Percentiles rank a stretch among this genome's conserved stretches.
phyloP scores from a whole-genome alignment of 2,888 invertebrate species.

The Luffia ferchaultella region DNA sequence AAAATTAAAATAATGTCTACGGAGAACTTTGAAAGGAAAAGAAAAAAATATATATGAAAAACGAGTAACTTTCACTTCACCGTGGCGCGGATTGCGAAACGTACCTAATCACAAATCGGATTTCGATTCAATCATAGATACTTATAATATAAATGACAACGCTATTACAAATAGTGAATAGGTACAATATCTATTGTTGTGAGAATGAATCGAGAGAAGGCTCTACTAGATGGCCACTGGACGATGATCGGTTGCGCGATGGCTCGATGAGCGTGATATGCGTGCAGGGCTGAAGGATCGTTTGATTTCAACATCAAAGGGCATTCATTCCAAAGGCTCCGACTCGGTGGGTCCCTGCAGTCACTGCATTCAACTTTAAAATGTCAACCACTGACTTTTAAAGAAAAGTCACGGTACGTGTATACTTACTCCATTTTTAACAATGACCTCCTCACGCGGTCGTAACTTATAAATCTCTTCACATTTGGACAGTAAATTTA shows the following conservation, averaged over 20 bases:
- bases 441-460: slow-evolving; percentile 7
- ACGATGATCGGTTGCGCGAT: neutral
- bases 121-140: slow-evolving; percentile 10
- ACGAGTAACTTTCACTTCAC: slow-evolving; percentile 48
- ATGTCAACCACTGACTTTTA: slow-evolving; percentile 33
- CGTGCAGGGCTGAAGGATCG: too few relatives aligned
- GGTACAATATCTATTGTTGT: slow-evolving; percentile 1
- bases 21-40: slow-evolving; percentile 23
- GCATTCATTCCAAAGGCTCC: too few relatives aligned
- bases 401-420: slow-evolving; percentile 13
- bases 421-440: slow-evolving; percentile 1
- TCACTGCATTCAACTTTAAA: slow-evolving; percentile 22
- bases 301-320: too few relatives aligned
- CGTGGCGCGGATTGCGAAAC: slow-evolving; percentile 35
- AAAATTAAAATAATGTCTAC: neutral
- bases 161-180: neutral
- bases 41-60: slow-evolving; percentile 40
- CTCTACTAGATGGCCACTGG: slow-evolving; percentile 1
- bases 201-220: neutral
- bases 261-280: too few relatives aligned
- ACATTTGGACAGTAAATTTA: neutral
- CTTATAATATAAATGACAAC: slow-evolving; percentile 1
- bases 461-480: neutral
- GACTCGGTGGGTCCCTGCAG: too few relatives aligned
- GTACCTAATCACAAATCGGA: slow-evolving; percentile 26